Evolutionary conservation across 2,888 invertebrate species (phyloP).

Genomic region (Esperia sulphurella): DNA sequence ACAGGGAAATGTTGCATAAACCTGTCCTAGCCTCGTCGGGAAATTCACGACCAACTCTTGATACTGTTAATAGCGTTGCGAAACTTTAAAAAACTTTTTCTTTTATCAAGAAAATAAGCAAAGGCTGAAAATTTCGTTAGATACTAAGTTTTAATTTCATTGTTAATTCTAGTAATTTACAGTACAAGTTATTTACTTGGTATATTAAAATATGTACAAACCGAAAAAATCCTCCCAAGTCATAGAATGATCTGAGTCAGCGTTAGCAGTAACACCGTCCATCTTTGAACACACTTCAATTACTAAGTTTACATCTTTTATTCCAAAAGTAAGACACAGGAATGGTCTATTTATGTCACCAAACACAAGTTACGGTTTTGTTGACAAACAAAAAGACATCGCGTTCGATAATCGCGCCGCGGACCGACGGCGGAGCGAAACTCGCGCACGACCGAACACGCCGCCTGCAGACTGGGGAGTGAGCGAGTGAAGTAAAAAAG

Average conservation of each 20-base stretch:
- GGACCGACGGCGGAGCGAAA: conserved; percentile 22
- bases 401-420: conserved; percentile 34
- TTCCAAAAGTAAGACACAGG: conserved; percentile 19
- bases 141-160: too few relatives aligned
- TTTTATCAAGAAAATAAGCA: too few relatives aligned
- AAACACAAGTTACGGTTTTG: conserved; percentile 45
- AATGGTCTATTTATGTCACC: conserved; percentile 37
- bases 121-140: background rate
- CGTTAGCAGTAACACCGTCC: conserved; percentile 74
- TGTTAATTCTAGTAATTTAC: too few relatives aligned
- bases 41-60: conserved; percentile 34
- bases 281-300: conserved; percentile 54
- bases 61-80: conserved; percentile 1
- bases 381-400: conserved; percentile 66
- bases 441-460: conserved; percentile 33
- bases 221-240: conserved; percentile 87
- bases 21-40: conserved; percentile 52
- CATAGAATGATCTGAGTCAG: conserved; percentile 84
- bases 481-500: too few relatives aligned
- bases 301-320: conserved; percentile 40
- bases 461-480: conserved; percentile 21
- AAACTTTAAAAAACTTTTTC: background rate
- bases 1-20: conserved; percentile 58
- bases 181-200: background rate
- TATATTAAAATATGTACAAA: conserved; percentile 57